Evolutionary conservation across 2,888 invertebrate genomes (phyloP).

Genomic region (Willowsia nigromaculata): DNA sequence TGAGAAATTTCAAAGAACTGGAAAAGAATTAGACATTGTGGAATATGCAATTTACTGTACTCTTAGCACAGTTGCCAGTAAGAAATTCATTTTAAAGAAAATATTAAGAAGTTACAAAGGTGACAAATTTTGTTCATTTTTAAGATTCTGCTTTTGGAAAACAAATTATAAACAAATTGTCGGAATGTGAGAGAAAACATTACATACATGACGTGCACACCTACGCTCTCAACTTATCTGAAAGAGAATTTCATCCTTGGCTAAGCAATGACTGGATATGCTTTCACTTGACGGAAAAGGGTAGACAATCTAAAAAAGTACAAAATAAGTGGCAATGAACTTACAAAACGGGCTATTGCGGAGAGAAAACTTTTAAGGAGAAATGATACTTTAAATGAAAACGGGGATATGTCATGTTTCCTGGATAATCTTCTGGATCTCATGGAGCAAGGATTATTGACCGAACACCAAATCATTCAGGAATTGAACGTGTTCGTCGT

Average conservation of each 20-base stretch:
- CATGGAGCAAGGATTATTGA: neutral
- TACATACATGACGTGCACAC: neutral
- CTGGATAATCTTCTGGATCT: conserved; percentile 1
- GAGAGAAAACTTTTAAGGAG: neutral
- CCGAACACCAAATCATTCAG: neutral
- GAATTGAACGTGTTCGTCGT: conserved; percentile 30
- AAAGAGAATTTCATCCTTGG: neutral
- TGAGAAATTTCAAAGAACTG: neutral
- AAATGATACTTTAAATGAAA: neutral
- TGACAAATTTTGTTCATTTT: neutral
- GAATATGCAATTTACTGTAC: neutral
- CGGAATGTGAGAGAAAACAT: neutral
- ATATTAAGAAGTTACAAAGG: neutral
- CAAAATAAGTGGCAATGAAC: neutral
- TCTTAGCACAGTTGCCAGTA: neutral
- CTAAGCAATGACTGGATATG: neutral
- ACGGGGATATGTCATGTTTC: neutral
- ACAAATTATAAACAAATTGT: neutral
- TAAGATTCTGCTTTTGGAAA: conserved; percentile 27
- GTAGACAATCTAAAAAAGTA: neutral
- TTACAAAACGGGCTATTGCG: neutral
- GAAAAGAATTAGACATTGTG: neutral
- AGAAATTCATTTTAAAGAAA: neutral
- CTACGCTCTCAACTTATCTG: neutral
- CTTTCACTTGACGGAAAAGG: neutral